Conservation (phyloP, 2,888 invertebrate species). For the Strigamia crassipes region DNA sequence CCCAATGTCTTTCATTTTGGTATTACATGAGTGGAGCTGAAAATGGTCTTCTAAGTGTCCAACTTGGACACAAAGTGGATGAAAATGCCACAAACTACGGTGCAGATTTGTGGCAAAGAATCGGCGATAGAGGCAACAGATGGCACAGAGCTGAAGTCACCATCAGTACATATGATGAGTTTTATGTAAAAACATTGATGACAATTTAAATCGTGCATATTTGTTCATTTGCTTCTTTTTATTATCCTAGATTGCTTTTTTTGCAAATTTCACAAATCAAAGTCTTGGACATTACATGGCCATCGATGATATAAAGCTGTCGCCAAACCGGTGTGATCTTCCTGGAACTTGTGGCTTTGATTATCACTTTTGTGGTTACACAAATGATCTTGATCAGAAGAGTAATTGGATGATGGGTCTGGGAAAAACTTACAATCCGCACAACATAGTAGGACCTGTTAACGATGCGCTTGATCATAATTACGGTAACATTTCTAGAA, state of each 20-base stretch:
- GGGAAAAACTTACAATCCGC: background rate
- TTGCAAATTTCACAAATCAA: background rate
- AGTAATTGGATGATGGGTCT: background rate
- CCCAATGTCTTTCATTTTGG: slow-evolving; percentile 32
- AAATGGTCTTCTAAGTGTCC: background rate
- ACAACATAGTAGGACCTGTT: background rate
- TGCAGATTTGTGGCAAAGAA: background rate
- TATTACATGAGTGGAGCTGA: slow-evolving; percentile 43
- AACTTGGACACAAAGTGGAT: background rate
- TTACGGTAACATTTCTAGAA: background rate
- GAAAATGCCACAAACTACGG: background rate
- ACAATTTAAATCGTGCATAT: too few relatives aligned
- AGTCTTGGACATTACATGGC: background rate
- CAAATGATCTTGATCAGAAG: background rate
- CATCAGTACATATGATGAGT: background rate
- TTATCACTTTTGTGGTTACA: slow-evolving; percentile 1
- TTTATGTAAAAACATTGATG: background rate
- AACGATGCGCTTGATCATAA: too few relatives aligned
- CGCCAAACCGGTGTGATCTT: background rate
- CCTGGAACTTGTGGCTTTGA: background rate
- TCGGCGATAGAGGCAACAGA: slow-evolving; percentile 3
- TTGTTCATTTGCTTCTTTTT: background rate
- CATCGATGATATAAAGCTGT: background rate
- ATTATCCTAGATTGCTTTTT: background rate
- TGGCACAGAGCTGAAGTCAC: slow-evolving; percentile 3